Conservation (phyloP, 2,113 vertebrate species). For the Prionailurus viverrinus region DNA sequence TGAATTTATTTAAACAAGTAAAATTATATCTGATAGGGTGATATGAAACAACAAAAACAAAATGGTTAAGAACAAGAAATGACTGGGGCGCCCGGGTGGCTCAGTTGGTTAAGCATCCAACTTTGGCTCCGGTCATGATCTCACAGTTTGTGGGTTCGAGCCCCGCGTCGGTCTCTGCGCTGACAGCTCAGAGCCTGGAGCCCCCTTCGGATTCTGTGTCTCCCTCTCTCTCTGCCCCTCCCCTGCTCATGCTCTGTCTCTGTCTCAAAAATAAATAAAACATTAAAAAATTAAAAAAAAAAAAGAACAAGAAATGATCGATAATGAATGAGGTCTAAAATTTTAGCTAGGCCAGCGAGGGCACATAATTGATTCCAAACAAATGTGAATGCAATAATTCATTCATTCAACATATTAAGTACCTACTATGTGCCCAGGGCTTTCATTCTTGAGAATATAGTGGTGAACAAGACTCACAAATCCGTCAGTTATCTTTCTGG, state of each 20-base stretch:
- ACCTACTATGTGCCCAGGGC: neutral
- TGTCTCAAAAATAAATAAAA: too few relatives aligned
- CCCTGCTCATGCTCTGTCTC: too few relatives aligned
- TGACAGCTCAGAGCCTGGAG: too few relatives aligned
- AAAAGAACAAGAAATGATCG: neutral
- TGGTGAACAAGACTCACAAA: neutral
- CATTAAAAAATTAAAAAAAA: too few relatives aligned
- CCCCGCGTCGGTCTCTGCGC: too few relatives aligned
- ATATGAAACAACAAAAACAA: slow-evolving; percentile 21
- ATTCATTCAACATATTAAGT: neutral
- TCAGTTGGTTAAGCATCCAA: too few relatives aligned
- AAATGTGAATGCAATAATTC: neutral
- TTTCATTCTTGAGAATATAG: neutral
- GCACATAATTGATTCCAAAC: neutral
- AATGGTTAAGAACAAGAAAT: neutral
- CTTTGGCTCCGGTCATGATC: too few relatives aligned
- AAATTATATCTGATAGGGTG: neutral
- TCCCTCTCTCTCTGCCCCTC: too few relatives aligned
- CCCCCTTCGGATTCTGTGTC: too few relatives aligned
- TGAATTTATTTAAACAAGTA: neutral
- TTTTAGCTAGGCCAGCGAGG: neutral
- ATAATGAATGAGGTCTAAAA: neutral
- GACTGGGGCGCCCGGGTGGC: neutral
- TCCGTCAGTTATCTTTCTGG: neutral
- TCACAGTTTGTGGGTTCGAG: too few relatives aligned